Evolutionary conservation across 2,797 vertebrate species (phyloP), one percentile per base, ranked within the genome.

Genomic region (Gymnoscopelus braueri): DNA sequence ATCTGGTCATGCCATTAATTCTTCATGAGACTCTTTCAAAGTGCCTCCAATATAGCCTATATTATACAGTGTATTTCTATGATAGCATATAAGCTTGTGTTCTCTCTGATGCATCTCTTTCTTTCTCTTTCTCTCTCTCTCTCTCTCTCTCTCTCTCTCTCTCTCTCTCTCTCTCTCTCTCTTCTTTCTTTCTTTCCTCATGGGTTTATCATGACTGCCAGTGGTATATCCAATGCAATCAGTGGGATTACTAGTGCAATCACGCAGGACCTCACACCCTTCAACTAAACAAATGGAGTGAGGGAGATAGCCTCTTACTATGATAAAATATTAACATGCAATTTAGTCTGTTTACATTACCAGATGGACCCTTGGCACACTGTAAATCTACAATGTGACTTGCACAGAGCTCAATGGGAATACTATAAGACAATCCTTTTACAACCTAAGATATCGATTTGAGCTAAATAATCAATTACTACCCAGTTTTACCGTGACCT

Each of bases 1-100:
- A 54, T 14, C 61, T 72, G 47, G 63, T 62, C 53, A 52, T 69
- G 35, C 39, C 73, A 79, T 81, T 52, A 69, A 55, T 79, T 65
- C 49, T 75, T 67, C 26, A 80, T 70, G 56, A n/a, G 13, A 0
- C 1, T 11, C 50, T 57, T 12, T 74, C 51, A 51, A 39, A 68
- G 63, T 15, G 50, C 23, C 26, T 61, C 4, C 52, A 60, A 60
- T 67, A 26, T 60, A 14, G 39, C 39, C 39, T 44, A 44, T 39
- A 39, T 39, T 39, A 8, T 39, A 39, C 4, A 39, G 5, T 61
- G 32, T 7, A 29, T 19, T 47, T 44, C 10, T 5, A 10, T 52
- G 53, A 48, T 68, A 29, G 26, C 26, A 29, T 39, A 39, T 39
- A 39, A 39, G 4, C 3, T 39, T 39, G 5, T 39, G 5, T 39